phyloP scores from a whole-genome alignment of 2,113 vertebrate genomes.

The Oophaga pumilio region DNA sequence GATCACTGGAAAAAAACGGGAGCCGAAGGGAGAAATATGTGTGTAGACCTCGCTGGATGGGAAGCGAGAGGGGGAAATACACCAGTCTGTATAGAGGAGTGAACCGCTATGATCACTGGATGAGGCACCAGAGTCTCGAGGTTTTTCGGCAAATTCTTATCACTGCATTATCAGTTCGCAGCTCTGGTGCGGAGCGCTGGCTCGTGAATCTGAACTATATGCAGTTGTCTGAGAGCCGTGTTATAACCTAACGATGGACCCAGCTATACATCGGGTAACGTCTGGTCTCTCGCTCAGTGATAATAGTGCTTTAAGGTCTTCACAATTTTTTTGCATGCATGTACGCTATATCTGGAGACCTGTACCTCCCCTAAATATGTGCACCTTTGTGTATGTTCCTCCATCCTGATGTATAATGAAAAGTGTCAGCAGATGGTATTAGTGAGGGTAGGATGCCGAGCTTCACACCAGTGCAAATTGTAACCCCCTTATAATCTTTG shows the following conservation, averaged over 20 bases:
- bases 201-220: neutral
- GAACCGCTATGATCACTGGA: neutral
- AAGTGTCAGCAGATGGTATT: neutral
- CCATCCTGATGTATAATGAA: neutral
- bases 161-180: neutral
- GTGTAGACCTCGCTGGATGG: neutral
- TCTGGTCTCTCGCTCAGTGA: neutral
- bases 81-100: neutral
- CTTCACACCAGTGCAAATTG: neutral
- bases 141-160: neutral
- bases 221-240: neutral
- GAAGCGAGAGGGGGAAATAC: neutral
- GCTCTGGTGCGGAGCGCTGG: neutral
- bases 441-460: neutral
- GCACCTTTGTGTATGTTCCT: neutral
- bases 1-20: neutral
- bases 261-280: neutral
- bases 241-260: neutral
- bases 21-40: neutral
- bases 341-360: neutral
- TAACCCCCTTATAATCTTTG: no score
- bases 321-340: neutral
- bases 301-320: neutral
- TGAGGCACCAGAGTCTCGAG: neutral
- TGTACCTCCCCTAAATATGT: neutral